Conservation (phyloP, 2,888 invertebrate species). For the Eupithecia inturbata region DNA sequence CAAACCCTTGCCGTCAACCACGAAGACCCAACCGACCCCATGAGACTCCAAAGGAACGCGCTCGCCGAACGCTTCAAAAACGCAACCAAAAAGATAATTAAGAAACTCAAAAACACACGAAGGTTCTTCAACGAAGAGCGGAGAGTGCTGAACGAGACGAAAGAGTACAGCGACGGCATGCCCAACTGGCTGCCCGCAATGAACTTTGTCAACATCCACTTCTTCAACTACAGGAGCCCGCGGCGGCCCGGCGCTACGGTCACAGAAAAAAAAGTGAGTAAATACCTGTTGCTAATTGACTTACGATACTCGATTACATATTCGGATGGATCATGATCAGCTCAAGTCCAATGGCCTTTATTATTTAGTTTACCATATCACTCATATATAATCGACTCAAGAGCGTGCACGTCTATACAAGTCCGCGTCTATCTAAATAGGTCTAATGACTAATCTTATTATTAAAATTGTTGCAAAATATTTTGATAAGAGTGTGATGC, state of each 20-base stretch:
- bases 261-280: conserved; percentile 72
- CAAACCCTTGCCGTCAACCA: conserved; percentile 53
- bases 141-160: conserved; percentile 64
- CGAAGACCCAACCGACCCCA: conserved; percentile 58
- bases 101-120: conserved; percentile 69
- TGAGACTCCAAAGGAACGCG: conserved; percentile 57
- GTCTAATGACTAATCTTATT: conserved; percentile 41
- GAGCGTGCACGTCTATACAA: conserved; percentile 46
- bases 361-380: conserved; percentile 46
- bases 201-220: conserved; percentile 75
- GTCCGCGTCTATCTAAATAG: conserved; percentile 44
- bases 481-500: conserved; percentile 54
- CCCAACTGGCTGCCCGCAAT: conserved; percentile 74
- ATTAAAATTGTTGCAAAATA: conserved; percentile 33
- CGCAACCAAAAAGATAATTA: conserved; percentile 68
- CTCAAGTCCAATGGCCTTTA: conserved; percentile 45
- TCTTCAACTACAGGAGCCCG: conserved; percentile 62
- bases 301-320: conserved; percentile 39
- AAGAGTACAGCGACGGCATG: conserved; percentile 71
- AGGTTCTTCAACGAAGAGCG: conserved; percentile 67
- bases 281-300: conserved; percentile 37
- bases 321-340: conserved; percentile 44
- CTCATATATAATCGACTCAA: conserved; percentile 42
- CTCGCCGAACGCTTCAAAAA: conserved; percentile 64
- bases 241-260: conserved; percentile 57